A percentile compares a stretch with the other conserved stretches of the same genome.
Conservation (phyloP, 1,140 invertebrate genomes). For the Ephestia elutella region DNA sequence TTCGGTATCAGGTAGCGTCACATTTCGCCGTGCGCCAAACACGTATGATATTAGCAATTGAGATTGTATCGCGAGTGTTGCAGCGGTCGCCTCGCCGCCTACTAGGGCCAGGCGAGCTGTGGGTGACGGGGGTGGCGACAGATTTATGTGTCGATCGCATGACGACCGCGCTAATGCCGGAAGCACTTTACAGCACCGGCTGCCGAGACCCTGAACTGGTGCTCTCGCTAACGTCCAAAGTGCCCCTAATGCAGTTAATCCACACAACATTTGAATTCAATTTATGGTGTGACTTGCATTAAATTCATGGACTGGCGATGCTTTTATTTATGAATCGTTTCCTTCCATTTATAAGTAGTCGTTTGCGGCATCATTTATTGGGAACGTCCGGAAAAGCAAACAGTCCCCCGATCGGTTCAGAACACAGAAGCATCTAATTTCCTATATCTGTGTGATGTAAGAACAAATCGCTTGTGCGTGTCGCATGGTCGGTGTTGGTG, state of each 20-base stretch:
- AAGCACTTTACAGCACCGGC: constrained; percentile 32
- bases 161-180: constrained; percentile 37
- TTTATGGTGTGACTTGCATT: too few species aligned
- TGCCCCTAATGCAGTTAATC: background rate
- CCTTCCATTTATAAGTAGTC: too few species aligned
- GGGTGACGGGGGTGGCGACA: constrained; percentile 27
- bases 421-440: background rate
- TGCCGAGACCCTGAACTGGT: constrained; percentile 21
- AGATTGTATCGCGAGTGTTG: constrained; percentile 17
- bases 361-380: too few species aligned
- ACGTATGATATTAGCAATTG: constrained; percentile 14
- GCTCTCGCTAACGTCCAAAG: constrained; percentile 7
- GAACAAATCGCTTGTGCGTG: constrained; percentile 13
- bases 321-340: too few species aligned
- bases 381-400: too few species aligned
- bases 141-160: constrained; percentile 53
- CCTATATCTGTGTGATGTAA: constrained; percentile 9
- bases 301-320: too few species aligned
- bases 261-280: background rate
- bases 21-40: background rate
- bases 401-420: background rate
- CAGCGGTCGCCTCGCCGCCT: constrained; percentile 16
- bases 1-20: background rate
- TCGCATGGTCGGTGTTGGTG: constrained; percentile 13
- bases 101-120: constrained; percentile 12